Evolutionary conservation across 2,888 invertebrate genomes (phyloP), one percentile per base, ranked within the genome.

Genomic region (Anticlea derivata): DNA sequence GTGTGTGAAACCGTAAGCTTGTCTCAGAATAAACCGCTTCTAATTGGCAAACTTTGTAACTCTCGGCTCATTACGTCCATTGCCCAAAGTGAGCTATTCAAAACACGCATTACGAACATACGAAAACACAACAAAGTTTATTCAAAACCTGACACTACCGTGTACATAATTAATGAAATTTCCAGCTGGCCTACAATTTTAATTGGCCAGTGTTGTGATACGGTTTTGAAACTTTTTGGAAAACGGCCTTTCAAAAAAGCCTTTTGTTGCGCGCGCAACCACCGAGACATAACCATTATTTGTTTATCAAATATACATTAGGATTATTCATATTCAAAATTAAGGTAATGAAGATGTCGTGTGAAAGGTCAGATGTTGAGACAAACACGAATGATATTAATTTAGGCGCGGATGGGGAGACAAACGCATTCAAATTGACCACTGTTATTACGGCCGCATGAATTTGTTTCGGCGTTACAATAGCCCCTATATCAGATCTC

Each of bases 261-360:
- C 80, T 84, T 80, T 85, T 86, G 83, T 88, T 86, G 78, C 74
- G 79, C 73, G 75, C 82, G 78, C 82, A 78, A 61, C 75, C 75
- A 78, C 67, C 76, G 74, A 75, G 74, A 79, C 66, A 60, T 68
- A 68, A 66, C 77, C 73, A 83, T 86, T 83, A 88, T 86, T 83
- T 87, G 85, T 88, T 89, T 88, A 86, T 88, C 85, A 88, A 88
- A 88, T 85, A 83, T 70, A 61, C 87, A 89, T 88, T 85, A 87
- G 72, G 77, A 62, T 55, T 74, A 78, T 76, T 75, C 74, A 76
- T 78, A 75, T 75, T 67, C 65, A 68, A 65, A 68, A 75, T 78
- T 76, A 78, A 71, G 54, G 66, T 69, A 73, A 88, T 86, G 78
- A 86, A 89, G 87, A 85, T 86, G 88, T 87, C 87, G 86, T 85